phyloP scores from a whole-genome alignment of 2,113 vertebrate genomes.

The Brachypodius melanocephalos region DNA sequence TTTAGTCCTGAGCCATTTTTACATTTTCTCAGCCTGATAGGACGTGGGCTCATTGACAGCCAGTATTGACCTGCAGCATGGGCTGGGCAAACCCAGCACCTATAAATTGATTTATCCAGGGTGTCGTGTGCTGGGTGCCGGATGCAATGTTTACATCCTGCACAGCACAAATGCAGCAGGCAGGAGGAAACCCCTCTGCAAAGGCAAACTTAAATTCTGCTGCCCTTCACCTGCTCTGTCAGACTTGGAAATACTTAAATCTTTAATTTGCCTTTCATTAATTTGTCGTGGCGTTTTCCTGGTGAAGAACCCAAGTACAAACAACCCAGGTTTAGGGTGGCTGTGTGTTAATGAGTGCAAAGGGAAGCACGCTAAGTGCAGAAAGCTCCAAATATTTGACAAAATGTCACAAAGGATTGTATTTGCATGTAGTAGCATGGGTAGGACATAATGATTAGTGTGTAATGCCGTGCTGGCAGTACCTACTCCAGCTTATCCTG shows the following conservation, averaged over 20 bases:
- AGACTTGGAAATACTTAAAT: slow-evolving; percentile 52
- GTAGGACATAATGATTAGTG: slow-evolving; percentile 81
- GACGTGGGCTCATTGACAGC: slow-evolving; percentile 54
- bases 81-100: slow-evolving; percentile 52
- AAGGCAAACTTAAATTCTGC: slow-evolving; percentile 42
- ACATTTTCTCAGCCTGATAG: slow-evolving; percentile 59
- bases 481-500: slow-evolving; percentile 75
- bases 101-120: slow-evolving; percentile 63
- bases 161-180: not conserved
- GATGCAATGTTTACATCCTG: slow-evolving; percentile 45
- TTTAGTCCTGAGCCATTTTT: slow-evolving; percentile 54
- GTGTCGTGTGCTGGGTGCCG: slow-evolving; percentile 11
- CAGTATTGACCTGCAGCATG: slow-evolving; percentile 51
- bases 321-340: slow-evolving; percentile 52
- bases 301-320: slow-evolving; percentile 35
- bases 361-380: slow-evolving; percentile 60
- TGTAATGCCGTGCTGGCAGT: slow-evolving; percentile 71
- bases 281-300: slow-evolving; percentile 61
- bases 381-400: slow-evolving; percentile 80
- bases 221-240: not conserved
- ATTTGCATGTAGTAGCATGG: slow-evolving; percentile 78
- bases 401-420: slow-evolving; percentile 83
- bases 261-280: slow-evolving; percentile 68
- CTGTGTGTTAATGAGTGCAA: slow-evolving; percentile 68
- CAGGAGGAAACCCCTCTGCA: not conserved